These are phyloP conservation scores for Carassius gibelio DNA, from an alignment of 2,113 vertebrate species.

Conservation along the genomic window DNA sequence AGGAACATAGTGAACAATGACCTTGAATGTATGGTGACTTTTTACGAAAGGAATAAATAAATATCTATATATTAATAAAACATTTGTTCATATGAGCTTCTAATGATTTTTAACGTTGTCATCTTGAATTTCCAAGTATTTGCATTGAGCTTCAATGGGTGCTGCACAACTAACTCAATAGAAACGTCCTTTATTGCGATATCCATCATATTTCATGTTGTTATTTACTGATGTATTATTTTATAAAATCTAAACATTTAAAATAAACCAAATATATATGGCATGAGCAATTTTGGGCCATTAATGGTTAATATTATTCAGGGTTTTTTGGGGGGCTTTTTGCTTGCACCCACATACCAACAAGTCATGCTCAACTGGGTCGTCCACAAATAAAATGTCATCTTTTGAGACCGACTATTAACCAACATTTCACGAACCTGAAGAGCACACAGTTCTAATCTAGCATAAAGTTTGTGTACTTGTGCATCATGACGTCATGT, in stretches of 20 bases:
- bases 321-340: background rate
- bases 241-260: background rate
- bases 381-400: background rate
- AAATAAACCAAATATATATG: background rate
- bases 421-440: background rate
- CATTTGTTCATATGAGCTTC: constrained; percentile 74
- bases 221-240: background rate
- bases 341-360: background rate
- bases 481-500: constrained; percentile 47
- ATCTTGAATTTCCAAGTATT: constrained; percentile 23
- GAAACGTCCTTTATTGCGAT: background rate
- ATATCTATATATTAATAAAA: constrained; percentile 84
- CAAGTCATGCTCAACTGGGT: background rate
- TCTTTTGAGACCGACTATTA: background rate
- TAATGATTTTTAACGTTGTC: constrained; percentile 63
- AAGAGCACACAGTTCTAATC: constrained; percentile 16
- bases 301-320: background rate
- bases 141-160: constrained; percentile 27
- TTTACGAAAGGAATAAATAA: constrained; percentile 82
- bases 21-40: constrained; percentile 84
- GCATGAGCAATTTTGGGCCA: background rate
- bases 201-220: background rate
- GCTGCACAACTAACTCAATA: background rate
- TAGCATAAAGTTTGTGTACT: constrained; percentile 5
- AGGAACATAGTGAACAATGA: constrained; percentile 75